Evolutionary conservation across 2,113 vertebrate species (phyloP), one percentile per base, ranked within the genome.

Genomic region (Trichomycterus rosablanca): DNA sequence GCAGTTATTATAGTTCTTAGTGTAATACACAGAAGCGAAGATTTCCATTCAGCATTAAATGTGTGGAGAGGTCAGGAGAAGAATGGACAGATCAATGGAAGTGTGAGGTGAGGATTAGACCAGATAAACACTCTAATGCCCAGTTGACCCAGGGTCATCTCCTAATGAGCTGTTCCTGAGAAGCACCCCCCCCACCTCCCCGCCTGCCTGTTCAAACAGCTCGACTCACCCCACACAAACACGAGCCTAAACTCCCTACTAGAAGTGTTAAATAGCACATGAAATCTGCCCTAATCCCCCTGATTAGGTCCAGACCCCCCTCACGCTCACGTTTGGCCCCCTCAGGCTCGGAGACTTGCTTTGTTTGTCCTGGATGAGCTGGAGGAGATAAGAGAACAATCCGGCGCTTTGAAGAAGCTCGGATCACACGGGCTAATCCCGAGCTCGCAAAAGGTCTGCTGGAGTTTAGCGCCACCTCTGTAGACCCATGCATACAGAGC

Each of bases 141-240:
- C 72, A 58, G 86, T 83, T 88, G 84, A 74, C 74, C 24, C 20
- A 63, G 67, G 86, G 84, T 88, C 86, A 78, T 32, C 74, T 64
- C 81, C 85, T 87, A 84, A 87, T 87, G 83, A 67, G 59, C 59
- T 86, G 81, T 84, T 86, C 86, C 84, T 82, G 60, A 77, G 82
- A 80, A n/a, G n/a, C n/a, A n/a, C n/a, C n/a, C n/a, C n/a, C n/a
- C 80, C 84, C 83, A 79, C 69, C 81, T 72, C 54, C 77, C 67
- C 78, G 59, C 62, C 80, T 62, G 70, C 66, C 74, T 73, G 77
- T 79, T 73, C 81, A 81, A 82, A 81, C 74, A 76, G 71, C 65
- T 63, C 65, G 53, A 23, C 66, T 64, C n/a, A n/a, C 56, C 26
- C 67, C 39, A 28, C 46, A 44, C 56, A 54, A 45, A 37, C 53